Base-by-base conservation (phyloP, 2,797 vertebrate genomes). In the Crax fasciolata region DNA sequence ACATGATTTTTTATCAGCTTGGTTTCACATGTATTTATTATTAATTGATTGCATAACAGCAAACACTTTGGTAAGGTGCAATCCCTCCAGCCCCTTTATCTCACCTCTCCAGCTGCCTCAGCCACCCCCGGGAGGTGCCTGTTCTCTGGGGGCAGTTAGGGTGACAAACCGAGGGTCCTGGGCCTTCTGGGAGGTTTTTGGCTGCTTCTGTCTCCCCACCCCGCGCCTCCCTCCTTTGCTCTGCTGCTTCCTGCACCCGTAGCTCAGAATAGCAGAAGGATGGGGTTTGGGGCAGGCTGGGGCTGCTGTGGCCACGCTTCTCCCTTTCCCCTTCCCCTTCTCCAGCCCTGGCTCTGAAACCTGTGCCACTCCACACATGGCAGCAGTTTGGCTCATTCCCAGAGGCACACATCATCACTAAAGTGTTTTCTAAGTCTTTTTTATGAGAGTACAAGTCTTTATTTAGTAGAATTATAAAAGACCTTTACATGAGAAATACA, bases 381-480 rank as follows among this genome's bases (percentile, higher is more conserved):
- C 4, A 3, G 30, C 44, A 30, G 28, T 3, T 11, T 0, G 0
- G 13, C n/a, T 20, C 1, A 1, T 8, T 38, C 48, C 39, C 59
- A 19, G 86, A 61, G 65, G 48, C 87, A 76, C 63, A 3, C 28
- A 48, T 5, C 9, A 1, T 1, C 54, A 84, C 59, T 84, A 82
- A 73, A 75, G 80, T 27, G 44, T 44, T 18, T 16, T 92, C 59
- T 21, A 27, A 70, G 79, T 35, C 94, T 90, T 93, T 48, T 92
- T 96, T 91, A 96, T 96, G 96, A 6, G 73, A 94, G 74, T 93
- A 52, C 70, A 87, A 94, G 94, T 91, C 27, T 84, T 97, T 96
- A 97, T 96, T 98, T 89, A 87, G 89, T 81, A 95, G 95, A 94
- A 96, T 97, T 98, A 98, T 65, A 98, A 98, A 98, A 97, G 51